Base-by-base conservation (phyloP, 2,888 invertebrate genomes). In the Eurytoma californica region DNA sequence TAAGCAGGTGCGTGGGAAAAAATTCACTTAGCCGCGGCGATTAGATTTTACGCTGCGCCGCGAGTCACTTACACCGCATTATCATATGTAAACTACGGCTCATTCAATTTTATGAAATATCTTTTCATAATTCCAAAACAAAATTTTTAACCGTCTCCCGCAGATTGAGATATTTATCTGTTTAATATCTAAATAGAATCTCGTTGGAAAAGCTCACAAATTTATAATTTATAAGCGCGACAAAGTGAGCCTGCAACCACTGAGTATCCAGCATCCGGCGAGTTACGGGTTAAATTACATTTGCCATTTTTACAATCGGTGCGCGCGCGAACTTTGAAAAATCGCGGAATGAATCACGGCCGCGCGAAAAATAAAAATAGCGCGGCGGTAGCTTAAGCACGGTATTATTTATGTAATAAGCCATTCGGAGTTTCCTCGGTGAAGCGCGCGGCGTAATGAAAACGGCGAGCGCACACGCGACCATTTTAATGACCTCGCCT, bases 401-500 rank as follows among this genome's bases (percentile, higher is more conserved):
- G 24, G 51, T 58, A 69, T 74, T 79, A 79, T 79, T 79, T 72
- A 72, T 72, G 76, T 70, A 79, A 81, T 79, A 79, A 73, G 67
- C 63, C 69, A 75, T 80, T 80, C 49, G 70, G 75, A 69, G 74
- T 63, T 77, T 77, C 55, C 68, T 72, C 16, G 20, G 39, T 39
- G 39, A 39, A 39, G 39, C 39, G 18, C 12, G 12, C 58, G 39
- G 61, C 28, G 60, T 58, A 68, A 69, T 74, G 69, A 61, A 39
- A 79, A 79, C 61, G 72, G 55, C 60, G 47, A 63, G 63, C 53
- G n/a, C 14, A 39, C 39, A 39, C 70, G 77, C 53, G 79, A 79
- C 39, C 67, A 80, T 79, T 77, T 82, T 87, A 87, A 87, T 86
- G 85, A 86, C 85, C 84, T 83, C 82, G 82, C 82, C 80, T 78